Base-by-base conservation (phyloP, 2,888 invertebrate genomes). In the Hypercompe scribonia region DNA sequence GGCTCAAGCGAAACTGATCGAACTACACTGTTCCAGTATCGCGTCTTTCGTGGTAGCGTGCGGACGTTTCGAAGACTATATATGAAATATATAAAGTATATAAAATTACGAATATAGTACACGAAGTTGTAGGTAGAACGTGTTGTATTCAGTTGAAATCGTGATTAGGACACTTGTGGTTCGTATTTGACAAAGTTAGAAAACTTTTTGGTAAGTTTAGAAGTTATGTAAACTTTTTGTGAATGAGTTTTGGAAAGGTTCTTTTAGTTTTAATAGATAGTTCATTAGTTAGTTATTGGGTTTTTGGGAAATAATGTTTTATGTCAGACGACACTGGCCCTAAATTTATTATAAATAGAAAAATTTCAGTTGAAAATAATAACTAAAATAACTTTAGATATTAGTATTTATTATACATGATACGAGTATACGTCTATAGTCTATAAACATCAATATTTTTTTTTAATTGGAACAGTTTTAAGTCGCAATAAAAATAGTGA, bases 201-300 rank as follows among this genome's bases (percentile, higher is more conserved):
- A 68, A 83, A 83, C 71, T 83, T 83, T 69, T 33, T 18, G 84
- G 84, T 84, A 71, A 84, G 84, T 84, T 84, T 73, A 21, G 3
- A 78, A 84, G 74, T 84, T 81, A 74, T 36, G 33, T 81, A 72
- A 84, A 84, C 76, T 80, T 84, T 84, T 68, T 50, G 11, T 13
- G 24, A 0, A 36, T 10, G 1, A 50, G 61, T 68, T 71, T 65
- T 33, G 31, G n/a, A 61, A 8, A 28, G 4, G 5, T 15, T 50
- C 39, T 65, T 65, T 0, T 18, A 15, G n/a, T 50, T 67, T 33
- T 13, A 67, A 28, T 33, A 15, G 5, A 21, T 21, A 46, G 10
- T 34, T 54, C 10, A 10, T 24, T 54, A n/a, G 10, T 54, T 11
- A 54, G 10, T 34, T 68, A 33, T 33, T 34, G 15, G 34, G 24